Evolutionary conservation across 2,797 vertebrate genomes (phyloP), one percentile per base, ranked within the genome.

Genomic region (Cossypha dichroa): DNA sequence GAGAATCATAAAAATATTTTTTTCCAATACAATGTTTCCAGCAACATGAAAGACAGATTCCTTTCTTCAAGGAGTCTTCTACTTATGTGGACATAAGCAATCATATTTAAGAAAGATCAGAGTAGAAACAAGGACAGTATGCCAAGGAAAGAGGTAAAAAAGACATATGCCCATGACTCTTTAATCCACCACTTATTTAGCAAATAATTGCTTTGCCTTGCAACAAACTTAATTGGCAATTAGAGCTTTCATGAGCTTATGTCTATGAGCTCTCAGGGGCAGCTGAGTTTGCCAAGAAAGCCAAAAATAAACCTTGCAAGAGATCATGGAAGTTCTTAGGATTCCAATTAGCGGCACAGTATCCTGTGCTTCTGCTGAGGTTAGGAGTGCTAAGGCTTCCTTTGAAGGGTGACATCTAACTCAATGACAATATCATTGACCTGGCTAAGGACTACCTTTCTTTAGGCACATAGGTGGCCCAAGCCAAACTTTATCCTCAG

Each of bases 221-320:
- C 52, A 70, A 54, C 66, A 86, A 78, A 62, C 48, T 85, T 87
- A 93, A 95, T 40, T 87, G 78, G 60, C 80, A 92, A 94, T 92
- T 87, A 92, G 48, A 87, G 70, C 31, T 93, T 94, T 93, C 63
- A 75, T 28, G 25, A 78, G 59, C 38, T 84, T 34, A 86, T 18
- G 59, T 51, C 64, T 73, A n/a, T 38, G 41, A 84, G 49, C 62
- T 72, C 80, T 80, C 68, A 79, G 28, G 68, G 77, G 59, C 81
- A 87, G 59, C 43, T 12, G 33, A 82, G 70, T 91, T 92, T 89
- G 91, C 84, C 56, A 92, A 85, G 81, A 69, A 92, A 94, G 77
- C 51, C 2, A 93, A 93, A 96, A 94, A 75, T 66, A 95, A 90
- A 78, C 49, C 40, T 63, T 80, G 45, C 48, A 41, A 81, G 54